Percentiles rank a stretch among this genome's conserved stretches.
Evolutionary conservation across 2,113 vertebrate genomes (phyloP).

Genomic region (Anser cygnoides): DNA sequence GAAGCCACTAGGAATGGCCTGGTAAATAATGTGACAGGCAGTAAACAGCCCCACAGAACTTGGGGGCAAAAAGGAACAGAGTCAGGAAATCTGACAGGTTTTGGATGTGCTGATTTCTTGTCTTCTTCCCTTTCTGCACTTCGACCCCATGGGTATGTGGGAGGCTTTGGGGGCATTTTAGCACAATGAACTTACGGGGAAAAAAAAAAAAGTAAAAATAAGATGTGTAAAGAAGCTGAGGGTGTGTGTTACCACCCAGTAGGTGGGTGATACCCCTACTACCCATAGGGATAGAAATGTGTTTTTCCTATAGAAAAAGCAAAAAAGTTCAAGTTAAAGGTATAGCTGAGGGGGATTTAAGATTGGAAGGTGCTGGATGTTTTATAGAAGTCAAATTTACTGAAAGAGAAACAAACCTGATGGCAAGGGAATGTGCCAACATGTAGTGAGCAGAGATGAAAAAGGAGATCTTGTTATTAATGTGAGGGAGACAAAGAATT

Average conservation of each 20-base stretch:
- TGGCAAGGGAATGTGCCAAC: background rate
- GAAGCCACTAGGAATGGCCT: background rate
- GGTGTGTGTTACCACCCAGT: background rate
- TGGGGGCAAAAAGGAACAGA: background rate
- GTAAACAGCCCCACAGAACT: accelerated
- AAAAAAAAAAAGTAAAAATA: background rate
- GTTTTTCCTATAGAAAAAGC: background rate
- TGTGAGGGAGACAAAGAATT: background rate
- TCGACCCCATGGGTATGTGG: accelerated
- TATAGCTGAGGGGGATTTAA: background rate
- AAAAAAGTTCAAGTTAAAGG: background rate
- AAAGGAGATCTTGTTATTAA: background rate
- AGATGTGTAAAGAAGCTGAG: background rate
- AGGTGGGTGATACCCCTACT: accelerated
- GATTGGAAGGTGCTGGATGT: background rate
- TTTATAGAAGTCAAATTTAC: background rate
- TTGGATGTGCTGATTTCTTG: background rate
- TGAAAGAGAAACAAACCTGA: background rate
- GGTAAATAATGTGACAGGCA: background rate
- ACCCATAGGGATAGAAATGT: accelerated
- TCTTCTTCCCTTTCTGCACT: too few species aligned
- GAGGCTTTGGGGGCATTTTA: background rate
- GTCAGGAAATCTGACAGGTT: accelerated
- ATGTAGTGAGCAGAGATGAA: background rate
- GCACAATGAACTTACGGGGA: background rate